These are phyloP conservation scores for Mimumesa dahlbomi DNA, from an alignment of 2,888 invertebrate genomes.

Conservation along the genomic window DNA sequence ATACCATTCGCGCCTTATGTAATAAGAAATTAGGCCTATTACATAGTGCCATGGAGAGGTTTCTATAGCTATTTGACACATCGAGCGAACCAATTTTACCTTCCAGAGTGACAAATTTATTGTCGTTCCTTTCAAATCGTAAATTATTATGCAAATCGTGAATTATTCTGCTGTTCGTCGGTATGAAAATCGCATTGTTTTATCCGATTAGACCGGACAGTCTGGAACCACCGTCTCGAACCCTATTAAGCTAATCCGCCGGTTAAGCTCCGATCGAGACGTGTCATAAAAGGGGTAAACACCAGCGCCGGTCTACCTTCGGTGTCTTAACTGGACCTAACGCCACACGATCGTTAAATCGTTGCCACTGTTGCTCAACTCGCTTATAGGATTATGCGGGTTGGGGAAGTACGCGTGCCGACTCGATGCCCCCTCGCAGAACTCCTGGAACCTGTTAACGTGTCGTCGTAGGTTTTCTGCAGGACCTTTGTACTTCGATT, in stretches of 20 bases:
- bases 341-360: neutral
- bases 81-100: too few species aligned
- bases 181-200: neutral
- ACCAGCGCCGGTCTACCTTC: neutral
- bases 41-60: too few species aligned
- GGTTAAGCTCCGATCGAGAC: neutral
- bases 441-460: neutral
- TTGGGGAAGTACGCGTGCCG: constrained; percentile 56
- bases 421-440: constrained; percentile 1
- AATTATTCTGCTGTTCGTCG: neutral
- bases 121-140: neutral
- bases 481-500: too few species aligned
- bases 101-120: too few species aligned
- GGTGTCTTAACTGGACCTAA: neutral
- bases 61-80: too few species aligned
- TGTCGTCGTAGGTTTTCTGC: too few species aligned
- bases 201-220: constrained; percentile 1
- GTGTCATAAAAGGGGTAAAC: constrained; percentile 11
- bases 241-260: neutral
- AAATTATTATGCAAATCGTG: neutral
- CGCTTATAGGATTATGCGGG: constrained; percentile 42
- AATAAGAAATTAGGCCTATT: neutral
- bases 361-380: constrained; percentile 35
- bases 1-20: neutral
- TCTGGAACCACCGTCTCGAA: neutral